Evolutionary conservation across 2,888 invertebrate species (phyloP), one percentile per base, ranked within the genome.

Genomic region (Callimorpha dominula): DNA sequence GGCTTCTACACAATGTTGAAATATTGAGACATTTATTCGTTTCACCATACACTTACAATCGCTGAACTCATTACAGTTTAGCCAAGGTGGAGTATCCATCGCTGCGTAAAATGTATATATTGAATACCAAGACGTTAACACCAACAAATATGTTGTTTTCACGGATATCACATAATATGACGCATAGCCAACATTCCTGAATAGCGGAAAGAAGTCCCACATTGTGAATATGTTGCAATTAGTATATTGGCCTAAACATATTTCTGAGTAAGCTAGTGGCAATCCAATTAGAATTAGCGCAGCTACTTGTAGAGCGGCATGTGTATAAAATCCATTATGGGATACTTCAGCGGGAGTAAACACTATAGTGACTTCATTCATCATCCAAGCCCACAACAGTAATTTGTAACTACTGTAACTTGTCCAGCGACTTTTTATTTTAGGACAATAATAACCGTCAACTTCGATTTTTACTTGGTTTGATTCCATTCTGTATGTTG

Each of bases 1-100:
- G 50, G 93, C 89, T 87, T 94, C 94, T 65, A 95, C 71, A 72
- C 95, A 95, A 76, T 93, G 92, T 88, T 95, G 94, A 78, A 93
- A 95, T 75, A 90, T 82, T 0, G 95, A 92, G 0, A 93, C 84
- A 70, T 95, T 93, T 0, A 92, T 72, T 64, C 90, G 84, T 84
- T 95, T 95, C 14, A 95, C 92, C 93, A 95, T 94, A 82, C 95
- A 95, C 77, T 88, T 90, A 15, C 81, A 72, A 49, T 81, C 79
- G 63, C 87, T 87, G 68, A 86, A 93, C n/a, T 90, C 90, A 1
- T 91, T 89, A 75, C 95, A 95, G 4, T 87, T 85, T 65, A 87
- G 88, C 95, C 95, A 95, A 0, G 95, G 94, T 1, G 94, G 94
- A 3, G 91, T 89, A 68, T 92, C 90, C 40, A 91, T 72, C 0